Base-by-base conservation (phyloP, 2,888 invertebrate genomes). In the Syrista parreyssii region DNA sequence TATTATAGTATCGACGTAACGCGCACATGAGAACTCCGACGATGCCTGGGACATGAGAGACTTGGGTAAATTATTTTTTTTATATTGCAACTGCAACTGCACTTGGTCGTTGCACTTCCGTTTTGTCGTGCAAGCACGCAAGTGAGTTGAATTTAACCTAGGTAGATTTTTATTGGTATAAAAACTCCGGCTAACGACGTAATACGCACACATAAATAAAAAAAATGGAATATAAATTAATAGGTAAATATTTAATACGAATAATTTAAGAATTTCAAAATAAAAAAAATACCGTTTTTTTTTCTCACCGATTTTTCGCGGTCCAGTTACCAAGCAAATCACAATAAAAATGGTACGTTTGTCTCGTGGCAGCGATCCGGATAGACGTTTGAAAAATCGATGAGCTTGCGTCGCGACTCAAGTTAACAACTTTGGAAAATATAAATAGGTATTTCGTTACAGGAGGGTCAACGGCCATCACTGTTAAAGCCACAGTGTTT, bases 91-190 rank as follows among this genome's bases (percentile, higher is more conserved):
- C 9, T 23, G 68, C 15, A 68, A 30, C 71, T 15, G 71, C 71
- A 34, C 76, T 77, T 80, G 82, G 79, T 82, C 81, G 79, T 82
- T 83, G 75, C 76, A 81, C 82, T 82, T 85, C 82, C 84, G 86
- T 30, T 75, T 73, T 73, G 33, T 73, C 30, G 36, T 68, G 75
- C 68, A 71, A 74, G 9, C 40, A 23, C 40, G 40, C 23, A 55
- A 23, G 23, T 55, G 40, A 4, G 40, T 40, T 23, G 15, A 15
- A 55, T 55, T 6, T 6, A 55, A 55, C 40, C 0, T 9, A 55
- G 40, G 40, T 15, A 15, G 1, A 55, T 55, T 55, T 55, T 55
- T 69, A 11, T 78, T 76, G 76, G 73, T 32, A 36, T 34, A 32
- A 55, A 1, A 12, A 55, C 33, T 55, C 34, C 73, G 71, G 55